These are phyloP conservation scores for Spinus olivaceus DNA, from an alignment of 2,797 vertebrate species.

Conservation along the genomic window DNA sequence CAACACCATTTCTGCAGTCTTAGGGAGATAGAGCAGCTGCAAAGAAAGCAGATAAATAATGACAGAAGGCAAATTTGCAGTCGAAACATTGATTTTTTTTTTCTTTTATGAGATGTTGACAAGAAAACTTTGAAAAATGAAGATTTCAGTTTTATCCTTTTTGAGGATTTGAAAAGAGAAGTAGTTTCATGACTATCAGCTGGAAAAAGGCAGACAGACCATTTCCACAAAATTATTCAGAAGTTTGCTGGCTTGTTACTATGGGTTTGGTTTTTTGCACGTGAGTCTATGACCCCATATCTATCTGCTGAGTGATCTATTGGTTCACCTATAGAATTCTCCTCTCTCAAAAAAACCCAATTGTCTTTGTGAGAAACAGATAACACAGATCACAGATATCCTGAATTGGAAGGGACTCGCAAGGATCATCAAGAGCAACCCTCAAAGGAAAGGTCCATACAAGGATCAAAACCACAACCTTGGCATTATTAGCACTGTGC, in stretches of 20 bases:
- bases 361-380: not conserved
- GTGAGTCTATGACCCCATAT: not conserved
- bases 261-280: not conserved
- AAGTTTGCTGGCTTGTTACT: not conserved
- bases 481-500: too few relatives aligned
- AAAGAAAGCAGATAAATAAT: not conserved
- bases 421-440: not conserved
- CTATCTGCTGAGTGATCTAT: not conserved
- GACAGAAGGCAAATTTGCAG: not conserved
- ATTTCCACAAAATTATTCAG: not conserved
- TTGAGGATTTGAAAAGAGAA: not conserved
- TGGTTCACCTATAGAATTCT: not conserved
- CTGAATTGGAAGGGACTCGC: not conserved
- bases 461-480: not conserved
- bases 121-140: not conserved
- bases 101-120: not conserved
- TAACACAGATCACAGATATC: not conserved
- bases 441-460: not conserved
- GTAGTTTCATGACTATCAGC: not conserved
- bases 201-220: not conserved
- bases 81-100: not conserved
- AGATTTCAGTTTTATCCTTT: not conserved
- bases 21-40: not conserved
- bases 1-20: not conserved
- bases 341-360: not conserved